phyloP scores from a whole-genome alignment of 1,140 invertebrate species.

The Homarus americanus region DNA sequence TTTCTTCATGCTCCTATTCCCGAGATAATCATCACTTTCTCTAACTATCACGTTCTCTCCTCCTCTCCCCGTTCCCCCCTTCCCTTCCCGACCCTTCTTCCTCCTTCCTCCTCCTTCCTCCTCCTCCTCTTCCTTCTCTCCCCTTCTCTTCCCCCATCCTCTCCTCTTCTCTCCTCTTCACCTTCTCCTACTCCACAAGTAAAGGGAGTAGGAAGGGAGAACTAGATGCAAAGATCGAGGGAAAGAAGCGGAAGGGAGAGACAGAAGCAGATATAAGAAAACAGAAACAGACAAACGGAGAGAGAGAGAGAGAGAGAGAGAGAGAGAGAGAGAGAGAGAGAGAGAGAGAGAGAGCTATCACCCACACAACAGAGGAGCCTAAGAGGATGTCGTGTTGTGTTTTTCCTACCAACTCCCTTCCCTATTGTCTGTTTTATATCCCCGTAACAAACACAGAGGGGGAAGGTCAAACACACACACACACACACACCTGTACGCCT shows the following conservation, averaged over 20 bases:
- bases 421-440: too few relatives aligned
- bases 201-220: not conserved
- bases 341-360: too few relatives aligned
- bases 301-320: slow-evolving; percentile 22
- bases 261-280: slow-evolving; percentile 8
- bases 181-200: not conserved
- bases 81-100: not conserved
- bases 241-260: not conserved
- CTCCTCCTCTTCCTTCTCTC: not conserved
- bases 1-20: too few relatives aligned
- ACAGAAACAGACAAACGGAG: slow-evolving; percentile 14
- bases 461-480: not conserved
- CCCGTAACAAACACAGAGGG: not conserved
- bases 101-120: not conserved
- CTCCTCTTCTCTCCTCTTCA: not conserved
- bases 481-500: not conserved
- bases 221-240: not conserved
- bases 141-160: not conserved
- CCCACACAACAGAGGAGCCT: too few relatives aligned
- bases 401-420: too few relatives aligned
- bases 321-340: too few relatives aligned
- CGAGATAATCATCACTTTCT: too few relatives aligned
- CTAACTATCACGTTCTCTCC: not conserved
- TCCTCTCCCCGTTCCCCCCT: not conserved
- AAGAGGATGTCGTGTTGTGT: too few relatives aligned